A percentile compares a stretch with the other conserved stretches of the same genome.
phyloP scores from a whole-genome alignment of 2,888 invertebrate genomes.

The Chelonus formosanus region DNA sequence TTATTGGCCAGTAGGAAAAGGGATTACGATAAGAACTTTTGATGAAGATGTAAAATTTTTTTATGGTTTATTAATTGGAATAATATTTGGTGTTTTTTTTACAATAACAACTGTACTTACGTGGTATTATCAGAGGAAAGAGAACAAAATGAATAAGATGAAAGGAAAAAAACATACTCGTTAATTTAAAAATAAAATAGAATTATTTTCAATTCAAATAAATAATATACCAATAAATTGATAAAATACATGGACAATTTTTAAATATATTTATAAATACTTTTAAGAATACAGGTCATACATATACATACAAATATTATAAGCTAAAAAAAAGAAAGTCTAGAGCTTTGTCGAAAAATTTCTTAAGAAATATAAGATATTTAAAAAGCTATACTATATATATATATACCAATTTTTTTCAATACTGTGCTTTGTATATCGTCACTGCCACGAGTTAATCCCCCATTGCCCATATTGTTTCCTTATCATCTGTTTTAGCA shows the following conservation, averaged over 20 bases:
- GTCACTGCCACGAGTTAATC: slow-evolving; percentile 48
- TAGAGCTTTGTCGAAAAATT: slow-evolving; percentile 47
- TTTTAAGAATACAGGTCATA: slow-evolving; percentile 61
- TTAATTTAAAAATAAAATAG: slow-evolving; percentile 24
- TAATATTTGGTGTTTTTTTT: slow-evolving; percentile 41
- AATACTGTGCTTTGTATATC: slow-evolving; percentile 62
- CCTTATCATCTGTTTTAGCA: too few relatives aligned
- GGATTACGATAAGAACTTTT: slow-evolving; percentile 47
- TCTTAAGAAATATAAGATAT: slow-evolving; percentile 40
- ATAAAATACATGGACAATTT: slow-evolving; percentile 40
- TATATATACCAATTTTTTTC: slow-evolving; percentile 63
- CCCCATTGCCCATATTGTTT: too few relatives aligned
- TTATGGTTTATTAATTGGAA: slow-evolving; percentile 53
- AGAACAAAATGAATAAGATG: slow-evolving; percentile 25
- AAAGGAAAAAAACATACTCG: slow-evolving; percentile 37
- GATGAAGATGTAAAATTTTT: slow-evolving; percentile 52
- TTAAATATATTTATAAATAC: slow-evolving; percentile 64
- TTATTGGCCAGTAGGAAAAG: slow-evolving; percentile 44
- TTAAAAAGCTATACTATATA: slow-evolving; percentile 47
- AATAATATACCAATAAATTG: slow-evolving; percentile 13
- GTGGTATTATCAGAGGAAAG: slow-evolving; percentile 29
- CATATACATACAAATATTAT: slow-evolving; percentile 62
- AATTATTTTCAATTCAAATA: background rate
- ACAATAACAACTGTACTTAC: slow-evolving; percentile 25
- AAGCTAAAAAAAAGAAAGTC: slow-evolving; percentile 53